A percentile compares a stretch with the other conserved stretches of the same genome.
Evolutionary conservation across 2,113 vertebrate species (phyloP).

Genomic region (Narcine bancroftii): DNA sequence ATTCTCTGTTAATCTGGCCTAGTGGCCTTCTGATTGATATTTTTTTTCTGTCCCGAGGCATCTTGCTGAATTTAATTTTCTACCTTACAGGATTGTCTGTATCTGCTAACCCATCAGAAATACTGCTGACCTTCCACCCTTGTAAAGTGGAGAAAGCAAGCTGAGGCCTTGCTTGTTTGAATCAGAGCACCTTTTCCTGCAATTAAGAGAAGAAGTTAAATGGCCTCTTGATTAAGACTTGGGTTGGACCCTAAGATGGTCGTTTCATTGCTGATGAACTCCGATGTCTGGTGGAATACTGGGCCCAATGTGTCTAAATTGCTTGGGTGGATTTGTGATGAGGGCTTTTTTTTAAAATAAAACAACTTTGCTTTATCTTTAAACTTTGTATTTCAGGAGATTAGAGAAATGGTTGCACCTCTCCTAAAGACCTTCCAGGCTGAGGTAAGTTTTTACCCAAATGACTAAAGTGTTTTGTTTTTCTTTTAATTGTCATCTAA

Average conservation of each 20-base stretch:
- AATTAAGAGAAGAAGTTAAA: background rate
- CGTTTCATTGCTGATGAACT: background rate
- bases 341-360: background rate
- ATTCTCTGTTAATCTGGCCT: background rate
- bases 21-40: background rate
- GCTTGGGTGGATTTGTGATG: background rate
- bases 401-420: conserved; percentile 78
- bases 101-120: no score
- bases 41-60: background rate
- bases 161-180: background rate
- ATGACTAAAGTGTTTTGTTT: background rate
- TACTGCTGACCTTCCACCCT: background rate
- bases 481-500: background rate
- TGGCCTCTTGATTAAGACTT: no score
- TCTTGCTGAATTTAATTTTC: no score
- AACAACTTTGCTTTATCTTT: background rate
- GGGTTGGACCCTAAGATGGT: background rate
- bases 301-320: background rate
- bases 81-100: no score
- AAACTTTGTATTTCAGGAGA: conserved; percentile 58
- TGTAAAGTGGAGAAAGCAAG: background rate
- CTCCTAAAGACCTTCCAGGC: conserved; percentile 82
- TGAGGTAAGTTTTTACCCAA: conserved; percentile 61
- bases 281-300: background rate
- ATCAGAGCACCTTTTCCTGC: background rate